Evolutionary conservation across 2,888 invertebrate genomes (phyloP), one percentile per base, ranked within the genome.

Genomic region (Erebia aethiops): DNA sequence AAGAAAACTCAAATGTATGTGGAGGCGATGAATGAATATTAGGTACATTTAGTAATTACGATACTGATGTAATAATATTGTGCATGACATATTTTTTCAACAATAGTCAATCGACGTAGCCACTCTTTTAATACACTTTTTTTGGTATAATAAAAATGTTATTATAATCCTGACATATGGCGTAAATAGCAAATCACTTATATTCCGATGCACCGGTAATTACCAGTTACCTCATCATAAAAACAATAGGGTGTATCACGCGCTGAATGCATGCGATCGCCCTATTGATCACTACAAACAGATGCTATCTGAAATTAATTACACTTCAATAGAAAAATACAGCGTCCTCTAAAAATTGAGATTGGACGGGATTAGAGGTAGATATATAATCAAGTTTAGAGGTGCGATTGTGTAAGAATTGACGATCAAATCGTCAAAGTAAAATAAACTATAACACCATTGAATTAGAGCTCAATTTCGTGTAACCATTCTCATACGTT

Each of bases 201-300:
- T 77, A 78, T 79, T 80, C 80, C 84, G 86, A 87, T 86, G 83
- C 81, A 76, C 79, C 74, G 78, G 82, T 89, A 88, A 89, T 90
- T 89, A 87, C 83, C 78, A 77, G 80, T 84, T 83, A 82, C 79
- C 80, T 74, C 75, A 73, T 78, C 81, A 81, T 86, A 83, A 87
- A 88, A 91, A 90, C 89, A 91, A 91, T 88, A 77, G 89, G 88
- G 90, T 82, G 82, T 73, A 72, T 67, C 71, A 72, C 74, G 73
- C 71, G 68, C 57, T 41, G 68, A 60, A n/a, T 41, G 70, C 70
- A 74, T 74, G 72, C 72, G 69, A 74, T 60, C 56, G 54, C 71
- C 68, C 71, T 49, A 69, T 56, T 66, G 70, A 74, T 71, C 62
- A 70, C 57, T 52, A 21, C 54, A 18, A 56, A 58, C 74, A 71